Conservation (phyloP, 1,140 invertebrate species). For the Ruditapes philippinarum region DNA sequence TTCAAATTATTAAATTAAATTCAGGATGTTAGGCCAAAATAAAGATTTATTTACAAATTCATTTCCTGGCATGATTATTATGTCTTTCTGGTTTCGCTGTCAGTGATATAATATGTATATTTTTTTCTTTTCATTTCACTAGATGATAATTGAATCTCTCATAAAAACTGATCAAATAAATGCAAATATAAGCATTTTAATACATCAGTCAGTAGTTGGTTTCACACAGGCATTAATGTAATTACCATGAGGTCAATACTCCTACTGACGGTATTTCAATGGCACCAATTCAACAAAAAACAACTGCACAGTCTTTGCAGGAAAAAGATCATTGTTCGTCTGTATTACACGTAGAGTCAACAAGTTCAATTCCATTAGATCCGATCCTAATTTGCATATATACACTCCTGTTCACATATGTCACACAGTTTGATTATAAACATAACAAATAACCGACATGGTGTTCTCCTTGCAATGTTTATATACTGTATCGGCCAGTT, state of each 20-base stretch:
- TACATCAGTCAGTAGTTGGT: not conserved
- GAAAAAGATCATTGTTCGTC: not conserved
- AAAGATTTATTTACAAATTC: not conserved
- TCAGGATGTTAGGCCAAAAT: not conserved
- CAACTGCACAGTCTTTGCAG: not conserved
- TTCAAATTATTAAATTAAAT: too few species aligned
- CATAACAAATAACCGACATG: conserved; percentile 11
- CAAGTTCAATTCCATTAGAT: conserved; percentile 34
- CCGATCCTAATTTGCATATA: conserved; percentile 1
- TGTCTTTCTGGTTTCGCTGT: not conserved
- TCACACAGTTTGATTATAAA: conserved; percentile 2
- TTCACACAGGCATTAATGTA: not conserved
- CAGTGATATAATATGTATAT: not conserved
- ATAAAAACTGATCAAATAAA: not conserved
- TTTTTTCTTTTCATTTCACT: not conserved
- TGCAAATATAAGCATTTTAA: not conserved
- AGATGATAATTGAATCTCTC: not conserved
- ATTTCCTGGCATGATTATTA: not conserved
- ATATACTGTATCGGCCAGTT: not conserved
- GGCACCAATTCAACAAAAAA: not conserved
- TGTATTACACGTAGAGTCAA: not conserved
- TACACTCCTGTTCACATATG: conserved; percentile 24
- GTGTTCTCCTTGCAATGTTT: not conserved
- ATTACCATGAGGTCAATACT: not conserved
- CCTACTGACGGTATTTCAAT: not conserved